These are phyloP conservation scores for Nestor notabilis DNA, from an alignment of 2,113 vertebrate species.

Conservation along the genomic window DNA sequence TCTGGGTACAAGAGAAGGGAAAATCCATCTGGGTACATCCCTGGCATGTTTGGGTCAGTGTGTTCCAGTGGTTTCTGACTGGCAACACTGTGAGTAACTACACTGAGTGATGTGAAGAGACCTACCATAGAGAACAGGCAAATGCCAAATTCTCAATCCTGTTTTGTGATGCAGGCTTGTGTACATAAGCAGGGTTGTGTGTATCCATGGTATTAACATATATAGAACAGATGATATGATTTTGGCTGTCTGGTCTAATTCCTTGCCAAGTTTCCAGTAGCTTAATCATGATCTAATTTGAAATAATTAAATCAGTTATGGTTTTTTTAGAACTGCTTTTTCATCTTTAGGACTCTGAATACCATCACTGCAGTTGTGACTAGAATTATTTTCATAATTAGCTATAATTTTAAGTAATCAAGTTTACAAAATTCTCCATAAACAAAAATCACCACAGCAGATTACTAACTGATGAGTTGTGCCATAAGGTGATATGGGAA, in stretches of 20 bases:
- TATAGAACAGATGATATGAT: not conserved
- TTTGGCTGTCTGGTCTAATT: not conserved
- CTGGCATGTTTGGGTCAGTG: not conserved
- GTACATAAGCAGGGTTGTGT: not conserved
- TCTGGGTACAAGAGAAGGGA: not conserved
- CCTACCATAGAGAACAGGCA: not conserved
- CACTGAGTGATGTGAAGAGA: not conserved
- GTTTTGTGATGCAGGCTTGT: not conserved
- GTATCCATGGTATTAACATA: not conserved
- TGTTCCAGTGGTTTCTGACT: not conserved
- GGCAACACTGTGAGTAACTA: not conserved
- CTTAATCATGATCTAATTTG: constrained; percentile 37
- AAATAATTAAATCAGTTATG: not conserved
- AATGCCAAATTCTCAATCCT: not conserved
- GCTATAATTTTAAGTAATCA: not conserved
- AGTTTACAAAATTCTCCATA: not conserved
- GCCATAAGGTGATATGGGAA: not conserved
- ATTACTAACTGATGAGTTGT: not conserved
- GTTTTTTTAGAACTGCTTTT: not conserved
- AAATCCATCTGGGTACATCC: not conserved
- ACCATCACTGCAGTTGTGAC: not conserved
- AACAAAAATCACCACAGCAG: not conserved
- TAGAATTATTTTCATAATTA: not conserved
- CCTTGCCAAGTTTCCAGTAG: constrained; percentile 29
- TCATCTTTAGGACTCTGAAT: not conserved